phyloP scores from a whole-genome alignment of 1,140 invertebrate species.

The Whitmania pigra region DNA sequence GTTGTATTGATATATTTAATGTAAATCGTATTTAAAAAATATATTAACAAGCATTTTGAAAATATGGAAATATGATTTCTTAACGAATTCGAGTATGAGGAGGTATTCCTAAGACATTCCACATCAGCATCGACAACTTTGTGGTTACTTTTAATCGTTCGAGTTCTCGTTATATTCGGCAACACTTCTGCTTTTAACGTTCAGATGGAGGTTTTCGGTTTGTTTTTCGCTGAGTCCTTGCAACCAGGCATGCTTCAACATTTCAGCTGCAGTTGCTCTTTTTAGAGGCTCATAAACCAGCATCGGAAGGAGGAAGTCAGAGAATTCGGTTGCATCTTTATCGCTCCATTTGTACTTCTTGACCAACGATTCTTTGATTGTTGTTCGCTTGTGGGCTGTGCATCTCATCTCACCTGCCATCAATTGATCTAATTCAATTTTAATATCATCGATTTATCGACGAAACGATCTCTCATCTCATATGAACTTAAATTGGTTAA shows the following conservation, averaged over 20 bases:
- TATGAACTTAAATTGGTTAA: not conserved
- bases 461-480: not conserved
- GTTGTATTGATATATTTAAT: too few species aligned
- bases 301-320: conserved; percentile 85
- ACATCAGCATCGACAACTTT: too few species aligned
- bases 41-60: too few species aligned
- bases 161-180: too few species aligned
- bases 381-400: conserved; percentile 81
- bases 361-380: conserved; percentile 70
- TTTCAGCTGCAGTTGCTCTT: conserved; percentile 80
- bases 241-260: conserved; percentile 83
- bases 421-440: not conserved
- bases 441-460: not conserved
- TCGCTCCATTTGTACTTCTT: conserved; percentile 88
- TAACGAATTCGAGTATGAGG: too few species aligned
- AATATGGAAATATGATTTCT: too few species aligned
- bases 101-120: too few species aligned
- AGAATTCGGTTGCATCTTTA: conserved; percentile 70
- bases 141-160: too few species aligned
- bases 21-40: too few species aligned
- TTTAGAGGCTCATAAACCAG: conserved; percentile 76
- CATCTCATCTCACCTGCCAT: conserved; percentile 65
- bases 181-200: too few species aligned
- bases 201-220: too few species aligned
- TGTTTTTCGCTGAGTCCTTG: too few species aligned